phyloP scores from a whole-genome alignment of 2,888 invertebrate genomes.

The Timandra comae region DNA sequence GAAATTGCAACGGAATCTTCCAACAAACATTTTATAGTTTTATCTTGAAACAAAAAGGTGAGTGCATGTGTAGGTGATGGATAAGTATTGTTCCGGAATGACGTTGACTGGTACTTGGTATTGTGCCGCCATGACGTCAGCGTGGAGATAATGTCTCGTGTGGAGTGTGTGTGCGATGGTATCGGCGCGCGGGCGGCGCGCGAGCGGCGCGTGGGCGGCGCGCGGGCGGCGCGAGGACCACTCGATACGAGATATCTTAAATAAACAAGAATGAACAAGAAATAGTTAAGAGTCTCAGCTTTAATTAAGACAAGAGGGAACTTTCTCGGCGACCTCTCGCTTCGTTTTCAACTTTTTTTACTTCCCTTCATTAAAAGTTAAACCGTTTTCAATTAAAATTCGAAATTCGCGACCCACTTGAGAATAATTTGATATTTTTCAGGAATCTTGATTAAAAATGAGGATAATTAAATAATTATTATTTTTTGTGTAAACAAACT shows the following conservation, averaged over 20 bases:
- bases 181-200: no score
- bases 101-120: no score
- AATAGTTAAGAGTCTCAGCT: slow-evolving; percentile 35
- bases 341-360: slow-evolving; percentile 38
- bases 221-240: no score
- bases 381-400: slow-evolving; percentile 55
- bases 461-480: slow-evolving; percentile 13
- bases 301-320: slow-evolving; percentile 43
- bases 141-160: no score
- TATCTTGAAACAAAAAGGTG: no score
- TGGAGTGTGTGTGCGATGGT: no score
- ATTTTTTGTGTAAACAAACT: slow-evolving; percentile 8
- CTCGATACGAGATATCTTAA: slow-evolving; percentile 3
- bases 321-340: slow-evolving; percentile 18
- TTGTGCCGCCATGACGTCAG: no score
- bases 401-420: slow-evolving; percentile 24
- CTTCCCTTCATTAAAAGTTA: slow-evolving; percentile 54
- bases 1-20: no score
- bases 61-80: no score
- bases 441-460: slow-evolving; percentile 19
- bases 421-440: slow-evolving; percentile 22
- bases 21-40: no score
- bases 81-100: background rate
- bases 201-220: no score
- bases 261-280: slow-evolving; percentile 38